Conservation (phyloP, 2,113 vertebrate species). For the Crocuta crocuta region DNA sequence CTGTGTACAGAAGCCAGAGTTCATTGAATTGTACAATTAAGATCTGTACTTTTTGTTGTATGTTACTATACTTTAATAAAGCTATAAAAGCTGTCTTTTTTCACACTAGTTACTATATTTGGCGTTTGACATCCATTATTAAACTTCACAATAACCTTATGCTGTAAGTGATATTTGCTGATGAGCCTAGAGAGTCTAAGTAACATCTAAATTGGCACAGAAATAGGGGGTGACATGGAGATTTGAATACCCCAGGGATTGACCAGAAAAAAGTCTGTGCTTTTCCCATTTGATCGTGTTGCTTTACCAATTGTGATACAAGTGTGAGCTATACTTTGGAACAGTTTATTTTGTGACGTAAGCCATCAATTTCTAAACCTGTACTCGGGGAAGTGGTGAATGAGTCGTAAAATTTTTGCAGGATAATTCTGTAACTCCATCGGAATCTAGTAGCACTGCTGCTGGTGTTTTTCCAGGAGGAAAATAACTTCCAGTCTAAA, state of each 20-base stretch:
- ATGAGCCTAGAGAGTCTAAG: not conserved
- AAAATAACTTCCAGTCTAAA: constrained; percentile 20
- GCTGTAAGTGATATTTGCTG: not conserved
- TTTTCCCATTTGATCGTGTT: not conserved
- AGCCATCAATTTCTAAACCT: constrained; percentile 23
- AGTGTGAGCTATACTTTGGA: not conserved
- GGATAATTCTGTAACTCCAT: not conserved
- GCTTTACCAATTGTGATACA: not conserved
- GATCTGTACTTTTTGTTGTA: not conserved
- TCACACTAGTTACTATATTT: not conserved
- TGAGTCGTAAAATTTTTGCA: constrained; percentile 43
- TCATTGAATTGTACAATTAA: not conserved
- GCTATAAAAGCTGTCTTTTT: constrained; percentile 17
- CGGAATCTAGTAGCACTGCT: constrained; percentile 23
- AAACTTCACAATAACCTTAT: not conserved
- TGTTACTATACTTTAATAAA: constrained; percentile 32
- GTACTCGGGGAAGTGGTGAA: not conserved
- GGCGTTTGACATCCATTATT: not conserved
- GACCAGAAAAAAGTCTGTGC: not conserved
- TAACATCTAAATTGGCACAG: not conserved
- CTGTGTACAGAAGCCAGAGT: not conserved
- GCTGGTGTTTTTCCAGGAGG: constrained; percentile 50
- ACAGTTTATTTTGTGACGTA: constrained; percentile 31
- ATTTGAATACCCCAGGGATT: not conserved
- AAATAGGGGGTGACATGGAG: not conserved